These are phyloP conservation scores for Sitophilus oryzae DNA, from an alignment of 1,140 invertebrate genomes.

Conservation along the genomic window DNA sequence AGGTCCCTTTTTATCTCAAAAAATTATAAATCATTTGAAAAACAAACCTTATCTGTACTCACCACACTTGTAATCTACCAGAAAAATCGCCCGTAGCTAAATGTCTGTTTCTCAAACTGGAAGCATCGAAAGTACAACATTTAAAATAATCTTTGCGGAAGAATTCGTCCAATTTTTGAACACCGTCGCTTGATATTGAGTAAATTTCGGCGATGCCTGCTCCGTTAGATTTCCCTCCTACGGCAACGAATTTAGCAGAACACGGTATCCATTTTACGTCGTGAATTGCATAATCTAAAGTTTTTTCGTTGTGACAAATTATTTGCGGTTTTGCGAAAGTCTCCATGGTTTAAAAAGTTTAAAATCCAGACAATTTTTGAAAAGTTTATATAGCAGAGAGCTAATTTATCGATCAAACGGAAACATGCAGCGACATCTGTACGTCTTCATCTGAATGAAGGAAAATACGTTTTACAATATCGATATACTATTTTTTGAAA, in stretches of 20 bases:
- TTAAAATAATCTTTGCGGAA: constrained; percentile 80
- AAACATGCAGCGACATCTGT: neutral
- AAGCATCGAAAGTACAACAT: constrained; percentile 89
- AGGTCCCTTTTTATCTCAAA: constrained; percentile 64
- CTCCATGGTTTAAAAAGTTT: constrained; percentile 39
- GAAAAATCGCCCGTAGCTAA: constrained; percentile 90
- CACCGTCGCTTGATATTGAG: constrained; percentile 67
- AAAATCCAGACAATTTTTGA: too few relatives aligned
- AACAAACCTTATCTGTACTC: constrained; percentile 18
- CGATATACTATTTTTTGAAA: too few relatives aligned
- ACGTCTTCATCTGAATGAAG: too few relatives aligned
- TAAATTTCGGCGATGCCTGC: constrained; percentile 84
- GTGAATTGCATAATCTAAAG: constrained; percentile 79
- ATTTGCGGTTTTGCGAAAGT: constrained; percentile 79
- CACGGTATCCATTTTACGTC: constrained; percentile 93
- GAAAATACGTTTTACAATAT: too few relatives aligned
- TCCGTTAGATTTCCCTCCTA: constrained; percentile 79
- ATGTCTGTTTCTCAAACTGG: constrained; percentile 67
- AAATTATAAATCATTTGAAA: constrained; percentile 4
- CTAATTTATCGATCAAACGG: neutral
- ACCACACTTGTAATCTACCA: constrained; percentile 81
- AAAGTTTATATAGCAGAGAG: neutral
- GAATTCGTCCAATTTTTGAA: constrained; percentile 66
- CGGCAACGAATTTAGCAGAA: constrained; percentile 82
- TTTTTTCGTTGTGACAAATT: constrained; percentile 79